Base-by-base conservation (phyloP, 1,140 invertebrate species). In the Melitaea cinxia region DNA sequence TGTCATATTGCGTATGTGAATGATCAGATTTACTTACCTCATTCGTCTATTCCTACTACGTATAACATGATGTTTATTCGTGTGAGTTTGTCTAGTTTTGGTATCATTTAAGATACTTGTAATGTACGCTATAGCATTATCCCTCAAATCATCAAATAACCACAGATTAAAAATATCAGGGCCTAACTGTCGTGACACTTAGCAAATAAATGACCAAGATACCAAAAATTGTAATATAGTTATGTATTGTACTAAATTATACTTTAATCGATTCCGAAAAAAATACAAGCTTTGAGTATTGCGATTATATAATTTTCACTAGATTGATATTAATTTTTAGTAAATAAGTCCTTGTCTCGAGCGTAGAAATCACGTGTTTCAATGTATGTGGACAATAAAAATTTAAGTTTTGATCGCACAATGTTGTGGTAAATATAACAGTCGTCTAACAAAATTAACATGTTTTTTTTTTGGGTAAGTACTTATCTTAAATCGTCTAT, bases 211-310 rank as follows among this genome's bases (percentile, higher is more conserved):
- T 82, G 82, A 87, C 78, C 83, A 86, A 82, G 73, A 87, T 87
- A 89, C 87, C 84, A 89, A 89, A 87, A 89, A 87, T 77, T 83
- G 69, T 78, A 75, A 68, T 78, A 67, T 82, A 83, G 74, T 76
- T 80, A 76, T 68, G 68, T 73, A 70, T 77, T 72, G 55, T 75
- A 73, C 72, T 78, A 83, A 86, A 85, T 80, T 81, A 73, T 70
- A 78, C 72, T 70, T 59, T 45, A 62, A 56, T 49, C 39, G 47
- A 65, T 45, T 54, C 47, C 63, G 35, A 50, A 66, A 72, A n/a
- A n/a, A 62, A 67, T 70, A 64, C 66, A 78, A 73, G 65, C 75
- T 65, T 73, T 75, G 62, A 72, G 73, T 78, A 76, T 77, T 76
- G 68, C 73, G 73, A 78, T 72, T 72, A 69, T 70, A 76, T 53